phyloP scores from a whole-genome alignment of 2,797 vertebrate genomes.

The Acanthornis magna region DNA sequence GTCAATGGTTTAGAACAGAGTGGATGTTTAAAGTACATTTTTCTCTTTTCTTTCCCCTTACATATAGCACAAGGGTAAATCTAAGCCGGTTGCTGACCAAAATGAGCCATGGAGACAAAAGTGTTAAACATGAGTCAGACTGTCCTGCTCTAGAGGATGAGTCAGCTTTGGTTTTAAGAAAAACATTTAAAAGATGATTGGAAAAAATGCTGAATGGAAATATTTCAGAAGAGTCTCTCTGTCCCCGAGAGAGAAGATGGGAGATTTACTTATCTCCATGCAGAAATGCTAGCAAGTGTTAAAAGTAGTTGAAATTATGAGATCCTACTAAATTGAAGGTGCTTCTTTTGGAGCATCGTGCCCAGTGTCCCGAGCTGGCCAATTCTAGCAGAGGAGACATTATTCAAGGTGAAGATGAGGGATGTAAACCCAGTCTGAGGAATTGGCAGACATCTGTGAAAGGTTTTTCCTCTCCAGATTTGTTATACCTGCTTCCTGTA shows the following conservation, averaged over 20 bases:
- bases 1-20: background rate
- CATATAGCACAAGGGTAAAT: background rate
- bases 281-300: background rate
- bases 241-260: constrained; percentile 5
- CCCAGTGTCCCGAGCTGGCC: background rate
- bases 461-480: background rate
- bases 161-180: constrained; percentile 65
- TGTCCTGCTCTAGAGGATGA: constrained; percentile 61
- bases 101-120: constrained; percentile 12
- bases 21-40: background rate
- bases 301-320: background rate
- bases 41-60: background rate
- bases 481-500: background rate
- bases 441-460: background rate
- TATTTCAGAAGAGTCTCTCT: constrained; percentile 25
- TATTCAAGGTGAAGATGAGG: background rate
- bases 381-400: background rate
- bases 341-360: background rate
- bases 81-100: background rate
- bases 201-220: constrained; percentile 75
- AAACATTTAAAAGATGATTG: constrained; percentile 48
- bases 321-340: background rate
- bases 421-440: background rate
- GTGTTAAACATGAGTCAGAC: constrained; percentile 72
- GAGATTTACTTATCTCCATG: background rate